A percentile compares a stretch with the other conserved stretches of the same genome.
phyloP scores from a whole-genome alignment of 2,888 invertebrate genomes.

The Eupithecia abbreviata region DNA sequence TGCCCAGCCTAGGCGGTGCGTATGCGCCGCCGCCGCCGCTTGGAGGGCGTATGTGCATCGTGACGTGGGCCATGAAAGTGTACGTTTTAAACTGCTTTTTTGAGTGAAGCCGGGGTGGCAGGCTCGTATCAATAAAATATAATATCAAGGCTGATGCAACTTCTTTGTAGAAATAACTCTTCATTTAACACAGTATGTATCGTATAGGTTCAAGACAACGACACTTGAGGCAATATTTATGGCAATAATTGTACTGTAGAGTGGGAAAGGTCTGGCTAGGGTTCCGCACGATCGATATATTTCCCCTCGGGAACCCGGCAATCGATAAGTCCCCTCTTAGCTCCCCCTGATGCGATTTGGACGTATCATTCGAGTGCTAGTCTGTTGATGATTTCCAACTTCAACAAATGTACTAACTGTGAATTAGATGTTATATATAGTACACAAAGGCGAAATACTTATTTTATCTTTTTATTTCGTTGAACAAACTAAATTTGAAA shows the following conservation, averaged over 20 bases:
- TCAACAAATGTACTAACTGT: background rate
- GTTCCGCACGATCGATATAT: slow-evolving; percentile 53
- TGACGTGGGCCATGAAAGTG: too few species aligned
- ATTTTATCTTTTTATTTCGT: too few species aligned
- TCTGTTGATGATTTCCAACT: slow-evolving; percentile 6
- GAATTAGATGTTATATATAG: background rate
- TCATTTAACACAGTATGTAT: background rate
- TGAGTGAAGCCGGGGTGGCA: background rate
- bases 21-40: too few species aligned
- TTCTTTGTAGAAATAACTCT: background rate
- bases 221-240: background rate
- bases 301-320: slow-evolving; percentile 51
- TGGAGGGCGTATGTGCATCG: too few species aligned
- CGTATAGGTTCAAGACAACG: background rate
- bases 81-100: background rate
- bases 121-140: background rate
- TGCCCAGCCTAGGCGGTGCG: too few species aligned
- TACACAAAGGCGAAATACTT: background rate
- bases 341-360: slow-evolving; percentile 21
- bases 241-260: background rate
- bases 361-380: slow-evolving; percentile 16
- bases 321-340: slow-evolving; percentile 43
- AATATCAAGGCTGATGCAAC: background rate
- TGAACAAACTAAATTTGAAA: too few species aligned
- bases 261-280: slow-evolving; percentile 22